Conservation (phyloP, 2,888 invertebrate species). For the Gortyna flavago region DNA sequence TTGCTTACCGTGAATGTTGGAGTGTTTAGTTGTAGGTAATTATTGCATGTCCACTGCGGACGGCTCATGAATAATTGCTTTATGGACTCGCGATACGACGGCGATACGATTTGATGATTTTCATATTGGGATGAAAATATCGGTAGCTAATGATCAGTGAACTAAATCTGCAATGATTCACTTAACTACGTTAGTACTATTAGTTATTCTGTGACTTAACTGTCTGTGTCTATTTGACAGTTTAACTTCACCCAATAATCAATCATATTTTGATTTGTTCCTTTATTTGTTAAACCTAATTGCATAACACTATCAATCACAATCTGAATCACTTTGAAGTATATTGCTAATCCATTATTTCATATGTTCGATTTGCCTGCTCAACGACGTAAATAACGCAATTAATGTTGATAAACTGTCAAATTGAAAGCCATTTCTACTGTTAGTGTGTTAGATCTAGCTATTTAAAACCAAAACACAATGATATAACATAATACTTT, state of each 20-base stretch:
- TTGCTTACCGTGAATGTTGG: slow-evolving; percentile 40
- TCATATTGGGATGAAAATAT: not conserved
- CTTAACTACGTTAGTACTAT: too few relatives aligned
- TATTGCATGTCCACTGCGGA: slow-evolving; percentile 58
- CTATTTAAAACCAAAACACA: not conserved
- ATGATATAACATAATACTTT: not conserved
- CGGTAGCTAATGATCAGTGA: not conserved
- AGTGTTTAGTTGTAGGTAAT: slow-evolving; percentile 62
- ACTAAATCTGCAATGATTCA: not conserved
- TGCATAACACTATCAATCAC: too few relatives aligned
- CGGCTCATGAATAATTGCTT: slow-evolving; percentile 51
- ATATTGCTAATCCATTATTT: not conserved
- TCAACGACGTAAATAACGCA: not conserved
- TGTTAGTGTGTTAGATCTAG: not conserved
- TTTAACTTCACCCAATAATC: not conserved
- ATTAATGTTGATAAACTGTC: not conserved
- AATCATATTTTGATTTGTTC: not conserved
- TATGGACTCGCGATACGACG: slow-evolving; percentile 35
- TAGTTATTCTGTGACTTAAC: too few relatives aligned
- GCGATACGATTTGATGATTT: slow-evolving; percentile 35
- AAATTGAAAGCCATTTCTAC: not conserved
- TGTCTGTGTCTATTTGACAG: not conserved
- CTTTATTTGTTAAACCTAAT: not conserved
- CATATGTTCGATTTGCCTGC: not conserved
- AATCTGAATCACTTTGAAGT: not conserved